Percentiles rank a stretch among this genome's conserved stretches.
Conservation (phyloP, 2,888 invertebrate genomes). For the Carpatolechia fugitivella region DNA sequence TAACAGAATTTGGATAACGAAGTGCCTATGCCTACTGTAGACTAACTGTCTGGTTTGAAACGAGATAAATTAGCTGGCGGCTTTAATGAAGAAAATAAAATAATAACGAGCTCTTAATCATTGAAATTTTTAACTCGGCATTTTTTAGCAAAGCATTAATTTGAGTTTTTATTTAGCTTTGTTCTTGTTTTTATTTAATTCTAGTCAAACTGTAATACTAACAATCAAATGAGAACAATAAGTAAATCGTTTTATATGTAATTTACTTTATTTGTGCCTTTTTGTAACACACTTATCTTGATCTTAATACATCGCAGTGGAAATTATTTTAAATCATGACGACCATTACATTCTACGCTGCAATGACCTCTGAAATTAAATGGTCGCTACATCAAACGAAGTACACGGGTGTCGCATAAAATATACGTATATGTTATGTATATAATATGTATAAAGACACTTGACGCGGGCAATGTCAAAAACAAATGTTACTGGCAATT, state of each 20-base stretch:
- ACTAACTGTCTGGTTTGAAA: constrained; percentile 6
- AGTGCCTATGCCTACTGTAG: too few species aligned
- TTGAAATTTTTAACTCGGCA: too few species aligned
- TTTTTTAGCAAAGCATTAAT: too few species aligned
- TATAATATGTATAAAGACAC: constrained; percentile 23
- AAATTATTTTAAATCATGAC: constrained; percentile 16
- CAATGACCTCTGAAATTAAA: constrained; percentile 20
- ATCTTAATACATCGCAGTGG: not conserved
- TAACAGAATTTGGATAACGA: constrained; percentile 6
- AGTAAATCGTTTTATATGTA: too few species aligned
- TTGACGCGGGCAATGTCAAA: constrained; percentile 20
- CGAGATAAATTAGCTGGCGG: not conserved
- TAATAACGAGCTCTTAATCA: too few species aligned
- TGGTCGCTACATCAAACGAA: constrained; percentile 22
- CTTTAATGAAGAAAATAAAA: too few species aligned
- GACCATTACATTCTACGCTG: constrained; percentile 11
- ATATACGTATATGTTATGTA: too few species aligned
- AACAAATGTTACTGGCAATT: constrained; percentile 19
- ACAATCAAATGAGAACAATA: too few species aligned
- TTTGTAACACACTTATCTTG: not conserved
- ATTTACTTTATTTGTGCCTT: not conserved
- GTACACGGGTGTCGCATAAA: constrained; percentile 19
- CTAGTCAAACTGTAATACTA: too few species aligned
- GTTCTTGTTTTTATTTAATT: too few species aligned
- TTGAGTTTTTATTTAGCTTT: too few species aligned